Base-by-base conservation (phyloP, 92 coral and sea anemone genomes). In the Palythoa caribaeorum region DNA sequence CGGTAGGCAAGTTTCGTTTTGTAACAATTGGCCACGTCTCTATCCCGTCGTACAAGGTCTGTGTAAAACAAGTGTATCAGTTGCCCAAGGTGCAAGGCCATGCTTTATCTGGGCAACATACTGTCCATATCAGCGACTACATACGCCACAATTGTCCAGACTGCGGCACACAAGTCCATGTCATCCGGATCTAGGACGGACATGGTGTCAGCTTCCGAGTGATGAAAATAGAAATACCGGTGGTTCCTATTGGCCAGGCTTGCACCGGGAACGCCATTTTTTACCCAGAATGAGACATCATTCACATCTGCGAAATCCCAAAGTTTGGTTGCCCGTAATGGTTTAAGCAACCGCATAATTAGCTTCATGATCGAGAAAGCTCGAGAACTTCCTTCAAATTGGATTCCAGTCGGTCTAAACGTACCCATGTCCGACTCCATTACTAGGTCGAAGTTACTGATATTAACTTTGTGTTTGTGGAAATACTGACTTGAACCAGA, bases 341-440 rank as follows among this genome's bases (percentile, higher is more conserved):
- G 98, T 38, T 90, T 51, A 36, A 96, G 84, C 16, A 96, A 94
- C 9, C 75, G 51, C 88, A 95, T 81, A 36, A 96, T 90, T 76
- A 93, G 90, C 66, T 93, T 53, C 99, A 96, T 93, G 36, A 92
- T 85, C 4, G 87, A 88, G 54, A 80, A 65, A 15, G 99, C 98
- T 51, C 77, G 89, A 5, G 76, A 57, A 6, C 88, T 84, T 10
- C 99, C 99, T 14, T 88, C 59, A 78, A 96, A 96, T 80, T 39
- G 79, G 12, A 96, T 54, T 17, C 99, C 99, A 63, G 91, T 75
- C 52, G 99, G 99, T 79, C 66, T 94, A 28, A 96, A 96, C 2
- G 98, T 94, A 48, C 99, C 99, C 10, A 86, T 63, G 65, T 96
- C 99, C 13, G 98, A 94, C 93, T 96, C 99, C 99, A 96, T 92